phyloP scores from a whole-genome alignment of 2,888 invertebrate species.

The Petrophora chlorosata region DNA sequence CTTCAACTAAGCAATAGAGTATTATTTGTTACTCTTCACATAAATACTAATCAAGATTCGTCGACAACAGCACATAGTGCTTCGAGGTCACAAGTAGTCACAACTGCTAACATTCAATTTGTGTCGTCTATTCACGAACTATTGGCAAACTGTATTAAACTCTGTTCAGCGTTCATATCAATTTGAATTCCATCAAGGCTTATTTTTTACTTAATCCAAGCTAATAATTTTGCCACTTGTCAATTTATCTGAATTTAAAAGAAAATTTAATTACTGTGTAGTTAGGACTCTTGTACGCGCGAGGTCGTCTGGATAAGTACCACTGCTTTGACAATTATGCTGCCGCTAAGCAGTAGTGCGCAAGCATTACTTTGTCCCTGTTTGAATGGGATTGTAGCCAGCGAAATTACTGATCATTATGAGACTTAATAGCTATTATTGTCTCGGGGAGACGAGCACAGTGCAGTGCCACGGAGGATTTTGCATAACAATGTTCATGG shows the following conservation, averaged over 20 bases:
- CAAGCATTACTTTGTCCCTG: too few relatives aligned
- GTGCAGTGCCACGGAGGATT: too few relatives aligned
- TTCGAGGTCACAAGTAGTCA: slow-evolving; percentile 38
- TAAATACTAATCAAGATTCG: slow-evolving; percentile 40
- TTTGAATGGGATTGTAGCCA: too few relatives aligned
- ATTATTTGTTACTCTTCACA: neutral
- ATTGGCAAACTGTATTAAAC: slow-evolving; percentile 46
- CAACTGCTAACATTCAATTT: slow-evolving; percentile 35
- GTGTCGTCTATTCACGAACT: slow-evolving; percentile 34
- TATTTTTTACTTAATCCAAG: slow-evolving; percentile 34
- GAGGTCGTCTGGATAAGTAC: too few relatives aligned
- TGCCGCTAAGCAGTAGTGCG: too few relatives aligned
- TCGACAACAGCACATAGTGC: slow-evolving; percentile 30
- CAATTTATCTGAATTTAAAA: slow-evolving; percentile 26
- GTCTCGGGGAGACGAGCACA: too few relatives aligned
- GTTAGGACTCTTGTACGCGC: too few relatives aligned
- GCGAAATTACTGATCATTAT: too few relatives aligned
- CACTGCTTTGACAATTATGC: too few relatives aligned
- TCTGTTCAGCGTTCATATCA: slow-evolving; percentile 32
- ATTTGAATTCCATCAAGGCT: slow-evolving; percentile 57
- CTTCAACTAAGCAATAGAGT: neutral
- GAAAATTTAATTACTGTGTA: neutral
- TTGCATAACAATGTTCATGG: too few relatives aligned
- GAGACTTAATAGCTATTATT: too few relatives aligned
- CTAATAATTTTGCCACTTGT: too few relatives aligned